These are phyloP conservation scores for Hydrophis major DNA, from an alignment of 2,797 vertebrate species.

Conservation along the genomic window DNA sequence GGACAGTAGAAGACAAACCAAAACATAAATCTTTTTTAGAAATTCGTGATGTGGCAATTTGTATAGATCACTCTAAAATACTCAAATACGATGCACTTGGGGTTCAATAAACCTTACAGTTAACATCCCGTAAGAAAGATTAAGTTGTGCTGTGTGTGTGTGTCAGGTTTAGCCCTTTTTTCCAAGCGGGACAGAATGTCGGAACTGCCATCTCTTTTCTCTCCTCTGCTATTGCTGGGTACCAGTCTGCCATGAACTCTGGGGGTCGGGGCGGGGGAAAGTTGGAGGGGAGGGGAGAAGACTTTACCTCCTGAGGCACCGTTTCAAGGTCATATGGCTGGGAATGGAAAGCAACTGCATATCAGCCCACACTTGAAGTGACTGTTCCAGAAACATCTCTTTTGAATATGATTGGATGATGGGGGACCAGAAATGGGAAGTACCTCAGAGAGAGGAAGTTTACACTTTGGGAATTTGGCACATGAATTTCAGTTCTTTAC, in stretches of 20 bases:
- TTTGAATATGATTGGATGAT: neutral
- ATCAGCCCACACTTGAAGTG: neutral
- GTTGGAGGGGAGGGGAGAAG: neutral
- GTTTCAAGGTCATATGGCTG: neutral
- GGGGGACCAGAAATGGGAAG: neutral
- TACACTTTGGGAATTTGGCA: neutral
- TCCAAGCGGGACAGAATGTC: neutral
- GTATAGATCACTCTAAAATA: neutral
- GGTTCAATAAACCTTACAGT: slow-evolving; percentile 6
- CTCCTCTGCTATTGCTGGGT: neutral
- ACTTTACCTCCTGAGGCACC: neutral
- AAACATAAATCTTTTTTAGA: neutral
- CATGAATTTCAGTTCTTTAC: neutral
- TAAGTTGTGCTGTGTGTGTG: neutral
- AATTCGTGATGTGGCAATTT: neutral
- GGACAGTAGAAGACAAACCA: neutral
- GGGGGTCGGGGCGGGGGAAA: neutral
- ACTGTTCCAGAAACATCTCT: no score
- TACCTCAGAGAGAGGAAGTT: neutral
- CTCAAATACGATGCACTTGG: neutral
- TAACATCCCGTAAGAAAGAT: neutral
- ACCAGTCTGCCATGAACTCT: neutral
- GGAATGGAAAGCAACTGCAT: neutral
- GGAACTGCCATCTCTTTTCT: neutral
- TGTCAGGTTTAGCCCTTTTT: neutral